Conservation (phyloP, 1,140 invertebrate species). For the Neotoxoptera formosana region DNA sequence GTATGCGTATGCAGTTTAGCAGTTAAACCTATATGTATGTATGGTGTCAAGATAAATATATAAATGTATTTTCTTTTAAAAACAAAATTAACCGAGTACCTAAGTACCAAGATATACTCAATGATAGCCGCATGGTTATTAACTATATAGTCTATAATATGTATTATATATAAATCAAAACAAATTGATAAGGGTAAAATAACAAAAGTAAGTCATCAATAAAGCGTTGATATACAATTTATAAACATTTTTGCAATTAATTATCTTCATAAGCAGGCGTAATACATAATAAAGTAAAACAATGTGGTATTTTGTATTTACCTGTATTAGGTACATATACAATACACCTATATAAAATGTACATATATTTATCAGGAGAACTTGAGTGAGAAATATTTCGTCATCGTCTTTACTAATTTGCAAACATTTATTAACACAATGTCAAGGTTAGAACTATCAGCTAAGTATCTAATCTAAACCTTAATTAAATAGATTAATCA, state of each 20-base stretch:
- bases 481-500: not conserved
- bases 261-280: not conserved
- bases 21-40: not conserved
- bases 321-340: too few species aligned
- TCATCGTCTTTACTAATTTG: not conserved
- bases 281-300: not conserved
- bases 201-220: not conserved
- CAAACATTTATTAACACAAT: not conserved
- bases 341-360: not conserved
- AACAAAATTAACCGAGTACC: not conserved
- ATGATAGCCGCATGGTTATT: not conserved
- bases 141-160: not conserved
- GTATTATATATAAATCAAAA: not conserved
- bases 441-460: not conserved
- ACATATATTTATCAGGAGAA: not conserved
- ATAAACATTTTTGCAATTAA: not conserved
- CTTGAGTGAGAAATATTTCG: constrained; percentile 10
- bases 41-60: not conserved
- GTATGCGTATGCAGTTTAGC: not conserved
- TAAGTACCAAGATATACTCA: not conserved
- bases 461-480: not conserved
- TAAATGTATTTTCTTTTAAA: not conserved
- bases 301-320: not conserved
- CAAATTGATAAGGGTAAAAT: not conserved
- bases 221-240: not conserved